Evolutionary conservation across 2,113 vertebrate species (phyloP).

Genomic region (Phycodurus eques): DNA sequence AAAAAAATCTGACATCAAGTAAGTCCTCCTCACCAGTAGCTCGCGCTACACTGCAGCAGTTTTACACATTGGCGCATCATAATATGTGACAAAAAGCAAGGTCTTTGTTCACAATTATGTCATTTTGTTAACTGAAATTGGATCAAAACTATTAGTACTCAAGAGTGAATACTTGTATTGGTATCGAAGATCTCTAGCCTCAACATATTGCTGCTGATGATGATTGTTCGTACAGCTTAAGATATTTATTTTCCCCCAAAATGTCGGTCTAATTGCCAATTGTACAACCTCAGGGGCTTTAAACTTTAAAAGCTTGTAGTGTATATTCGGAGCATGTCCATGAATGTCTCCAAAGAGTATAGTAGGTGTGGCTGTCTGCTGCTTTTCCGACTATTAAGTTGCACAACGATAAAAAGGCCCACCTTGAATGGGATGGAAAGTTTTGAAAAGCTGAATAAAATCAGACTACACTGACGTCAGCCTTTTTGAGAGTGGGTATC

Average conservation of each 20-base stretch:
- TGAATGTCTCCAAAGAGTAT: constrained; percentile 10
- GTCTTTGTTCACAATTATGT: too few relatives aligned
- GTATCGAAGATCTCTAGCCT: too few relatives aligned
- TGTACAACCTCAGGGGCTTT: not conserved
- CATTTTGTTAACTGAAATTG: too few relatives aligned
- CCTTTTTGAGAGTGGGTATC: not conserved
- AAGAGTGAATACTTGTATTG: too few relatives aligned
- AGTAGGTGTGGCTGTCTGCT: constrained; percentile 19
- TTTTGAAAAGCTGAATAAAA: constrained; percentile 21
- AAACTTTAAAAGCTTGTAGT: not conserved
- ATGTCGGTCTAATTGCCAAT: not conserved
- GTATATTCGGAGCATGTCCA: not conserved
- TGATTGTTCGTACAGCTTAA: not conserved
- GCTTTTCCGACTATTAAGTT: constrained; percentile 20
- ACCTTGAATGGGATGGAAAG: constrained; percentile 1
- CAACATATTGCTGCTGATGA: too few relatives aligned
- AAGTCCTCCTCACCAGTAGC: too few relatives aligned
- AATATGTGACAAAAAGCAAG: too few relatives aligned
- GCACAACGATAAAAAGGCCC: constrained; percentile 4
- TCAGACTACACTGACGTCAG: constrained; percentile 1
- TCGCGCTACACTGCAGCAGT: too few relatives aligned
- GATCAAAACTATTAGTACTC: too few relatives aligned
- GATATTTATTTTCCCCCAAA: not conserved
- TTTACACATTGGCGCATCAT: too few relatives aligned
- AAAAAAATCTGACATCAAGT: too few relatives aligned